A percentile compares a stretch with the other conserved stretches of the same genome.
phyloP scores from a whole-genome alignment of 2,888 invertebrate species.

The Xanthostigma xanthostigma region DNA sequence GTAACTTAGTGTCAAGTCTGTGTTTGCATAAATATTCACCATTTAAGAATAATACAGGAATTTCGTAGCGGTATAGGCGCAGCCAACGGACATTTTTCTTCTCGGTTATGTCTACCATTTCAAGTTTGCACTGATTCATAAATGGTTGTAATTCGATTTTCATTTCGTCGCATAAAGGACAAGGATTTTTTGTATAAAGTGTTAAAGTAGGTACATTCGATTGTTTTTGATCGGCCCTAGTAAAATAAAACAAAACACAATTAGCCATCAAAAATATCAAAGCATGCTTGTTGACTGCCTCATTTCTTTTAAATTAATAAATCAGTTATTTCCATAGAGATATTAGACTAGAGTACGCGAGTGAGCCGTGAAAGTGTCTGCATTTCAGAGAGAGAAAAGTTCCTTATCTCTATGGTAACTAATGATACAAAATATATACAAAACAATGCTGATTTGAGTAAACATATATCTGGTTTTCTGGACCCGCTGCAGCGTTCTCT shows the following conservation, averaged over 20 bases:
- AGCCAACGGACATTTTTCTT: conserved; percentile 58
- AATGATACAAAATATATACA: too few species aligned
- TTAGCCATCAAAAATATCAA: background rate
- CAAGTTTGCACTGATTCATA: conserved; percentile 45
- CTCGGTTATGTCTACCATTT: conserved; percentile 61
- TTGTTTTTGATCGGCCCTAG: background rate
- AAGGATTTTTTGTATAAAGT: conserved; percentile 68
- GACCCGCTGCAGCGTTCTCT: too few species aligned
- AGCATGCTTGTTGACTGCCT: background rate
- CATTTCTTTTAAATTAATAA: too few species aligned
- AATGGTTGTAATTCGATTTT: conserved; percentile 45
- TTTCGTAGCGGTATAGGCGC: conserved; percentile 63
- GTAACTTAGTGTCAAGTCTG: conserved; percentile 40
- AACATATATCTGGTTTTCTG: too few species aligned
- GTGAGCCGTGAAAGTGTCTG: too few species aligned
- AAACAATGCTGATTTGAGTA: too few species aligned
- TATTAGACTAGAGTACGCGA: too few species aligned
- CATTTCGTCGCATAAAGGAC: conserved; percentile 67
- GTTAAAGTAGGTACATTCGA: conserved; percentile 46
- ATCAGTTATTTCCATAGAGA: too few species aligned
- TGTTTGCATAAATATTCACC: conserved; percentile 70
- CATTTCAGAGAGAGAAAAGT: too few species aligned
- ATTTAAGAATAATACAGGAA: conserved; percentile 78
- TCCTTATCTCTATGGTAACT: too few species aligned
- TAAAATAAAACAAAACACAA: conserved; percentile 1